These are phyloP conservation scores for Halcyon leucocephala DNA, from an alignment of 2,797 vertebrate species.

Conservation along the genomic window DNA sequence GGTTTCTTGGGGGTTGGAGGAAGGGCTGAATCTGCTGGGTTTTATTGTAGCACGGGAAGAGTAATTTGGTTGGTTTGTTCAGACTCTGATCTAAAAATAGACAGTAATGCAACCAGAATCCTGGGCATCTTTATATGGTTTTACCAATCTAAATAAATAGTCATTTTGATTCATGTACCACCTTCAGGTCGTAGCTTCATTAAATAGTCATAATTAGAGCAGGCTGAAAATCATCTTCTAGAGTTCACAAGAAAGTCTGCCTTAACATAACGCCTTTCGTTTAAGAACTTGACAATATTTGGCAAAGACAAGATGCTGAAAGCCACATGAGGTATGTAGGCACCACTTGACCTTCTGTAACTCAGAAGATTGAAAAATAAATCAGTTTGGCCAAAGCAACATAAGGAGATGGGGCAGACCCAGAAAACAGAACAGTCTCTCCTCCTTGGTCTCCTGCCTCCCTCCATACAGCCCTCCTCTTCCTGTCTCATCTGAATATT, in stretches of 20 bases:
- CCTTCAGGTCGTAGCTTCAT: background rate
- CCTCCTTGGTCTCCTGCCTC: background rate
- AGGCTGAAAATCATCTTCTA: background rate
- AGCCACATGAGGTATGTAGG: background rate
- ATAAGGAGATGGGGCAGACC: background rate
- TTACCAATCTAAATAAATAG: background rate
- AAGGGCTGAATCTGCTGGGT: background rate
- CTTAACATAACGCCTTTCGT: background rate
- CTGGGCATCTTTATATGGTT: background rate
- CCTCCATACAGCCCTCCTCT: background rate
- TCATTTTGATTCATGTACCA: background rate
- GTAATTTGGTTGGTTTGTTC: background rate
- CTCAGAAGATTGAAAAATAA: background rate
- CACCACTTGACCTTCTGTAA: background rate
- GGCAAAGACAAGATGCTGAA: background rate
- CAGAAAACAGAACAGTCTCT: background rate
- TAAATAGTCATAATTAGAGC: background rate
- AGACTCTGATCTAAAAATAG: conserved; percentile 19
- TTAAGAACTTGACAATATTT: background rate
- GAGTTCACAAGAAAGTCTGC: background rate
- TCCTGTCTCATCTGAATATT: background rate
- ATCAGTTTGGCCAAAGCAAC: background rate
- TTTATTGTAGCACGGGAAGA: conserved; percentile 18
- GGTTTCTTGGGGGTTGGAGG: background rate
- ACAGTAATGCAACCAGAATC: background rate